Evolutionary conservation across 2,797 vertebrate species (phyloP).

Genomic region (Kryptopterus vitreolus): DNA sequence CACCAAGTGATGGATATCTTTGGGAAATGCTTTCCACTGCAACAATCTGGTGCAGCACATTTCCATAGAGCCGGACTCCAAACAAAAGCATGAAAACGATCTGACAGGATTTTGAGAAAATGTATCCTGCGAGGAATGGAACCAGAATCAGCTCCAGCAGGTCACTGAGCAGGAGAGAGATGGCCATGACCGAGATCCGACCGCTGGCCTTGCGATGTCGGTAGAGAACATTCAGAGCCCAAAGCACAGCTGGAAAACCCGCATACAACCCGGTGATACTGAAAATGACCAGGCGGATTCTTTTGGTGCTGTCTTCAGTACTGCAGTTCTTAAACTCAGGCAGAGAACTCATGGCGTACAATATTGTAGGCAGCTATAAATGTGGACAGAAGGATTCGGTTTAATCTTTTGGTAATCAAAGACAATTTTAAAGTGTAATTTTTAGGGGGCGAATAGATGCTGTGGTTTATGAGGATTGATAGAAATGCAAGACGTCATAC

Average conservation of each 20-base stretch:
- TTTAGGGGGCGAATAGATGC: background rate
- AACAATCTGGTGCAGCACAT: constrained; percentile 26
- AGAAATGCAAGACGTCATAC: too few relatives aligned
- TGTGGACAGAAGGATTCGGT: background rate
- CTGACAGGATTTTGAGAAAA: accelerated
- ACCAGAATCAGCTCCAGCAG: constrained; percentile 17
- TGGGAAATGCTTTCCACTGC: background rate
- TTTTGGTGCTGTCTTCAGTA: background rate
- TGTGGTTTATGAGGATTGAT: background rate
- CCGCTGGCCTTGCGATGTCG: background rate
- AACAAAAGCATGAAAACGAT: background rate
- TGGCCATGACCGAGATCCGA: background rate
- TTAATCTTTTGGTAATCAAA: background rate
- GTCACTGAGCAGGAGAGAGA: constrained; percentile 29
- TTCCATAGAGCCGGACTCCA: background rate
- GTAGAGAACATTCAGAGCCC: constrained; percentile 4
- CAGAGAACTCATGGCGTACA: background rate
- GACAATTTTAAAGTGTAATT: background rate
- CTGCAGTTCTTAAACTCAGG: background rate
- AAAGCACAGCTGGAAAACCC: constrained; percentile 29
- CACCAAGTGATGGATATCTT: background rate
- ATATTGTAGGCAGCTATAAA: background rate
- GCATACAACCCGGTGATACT: background rate
- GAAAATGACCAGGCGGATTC: constrained; percentile 5
- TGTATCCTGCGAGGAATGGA: background rate